Evolutionary conservation across 2,888 invertebrate species (phyloP), one percentile per base, ranked within the genome.

Genomic region (Tinea semifulvella): DNA sequence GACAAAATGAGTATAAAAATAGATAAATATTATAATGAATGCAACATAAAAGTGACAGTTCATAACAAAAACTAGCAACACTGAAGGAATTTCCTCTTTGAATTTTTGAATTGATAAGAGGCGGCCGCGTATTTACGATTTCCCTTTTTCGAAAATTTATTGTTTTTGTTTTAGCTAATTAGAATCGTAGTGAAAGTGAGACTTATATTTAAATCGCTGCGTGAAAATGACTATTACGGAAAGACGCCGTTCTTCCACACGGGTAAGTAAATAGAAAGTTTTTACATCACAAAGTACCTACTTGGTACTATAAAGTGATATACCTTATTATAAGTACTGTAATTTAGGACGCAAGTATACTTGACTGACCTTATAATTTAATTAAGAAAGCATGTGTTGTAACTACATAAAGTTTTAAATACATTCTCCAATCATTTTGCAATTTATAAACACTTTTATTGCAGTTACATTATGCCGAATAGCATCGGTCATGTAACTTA

Each of bases 231-330:
- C 13, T 7, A 31, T 11, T 31, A 14, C 31, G 31, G 13, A 31
- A 13, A 31, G 31, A 31, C 4, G 31, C 13, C 13, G 31, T 31
- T 31, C 31, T 31, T 11, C 14, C 5, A 13, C n/a, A 7, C 31
- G 31, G 11, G 31, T 31, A 31, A 31, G 31, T 27, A 31, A 31
- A 31, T 31, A 31, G 31, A 31, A 31, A 31, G 31, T 31, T 31
- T 31, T 31, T 2, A 13, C n/a, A n/a, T n/a, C n/a, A n/a, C n/a
- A n/a, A n/a, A n/a, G n/a, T n/a, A n/a, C n/a, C n/a, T n/a, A n/a
- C n/a, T n/a, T n/a, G n/a, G n/a, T n/a, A n/a, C n/a, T n/a, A n/a
- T n/a, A 11, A 7, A 7, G 27, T 27, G 4, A 6, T 13, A 4
- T 4, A 31, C 10, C 14, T 31, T 31, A 31, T n/a, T n/a, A n/a